These are phyloP conservation scores for Ridgeia piscesae DNA, from an alignment of 1,140 invertebrate genomes.

Conservation along the genomic window DNA sequence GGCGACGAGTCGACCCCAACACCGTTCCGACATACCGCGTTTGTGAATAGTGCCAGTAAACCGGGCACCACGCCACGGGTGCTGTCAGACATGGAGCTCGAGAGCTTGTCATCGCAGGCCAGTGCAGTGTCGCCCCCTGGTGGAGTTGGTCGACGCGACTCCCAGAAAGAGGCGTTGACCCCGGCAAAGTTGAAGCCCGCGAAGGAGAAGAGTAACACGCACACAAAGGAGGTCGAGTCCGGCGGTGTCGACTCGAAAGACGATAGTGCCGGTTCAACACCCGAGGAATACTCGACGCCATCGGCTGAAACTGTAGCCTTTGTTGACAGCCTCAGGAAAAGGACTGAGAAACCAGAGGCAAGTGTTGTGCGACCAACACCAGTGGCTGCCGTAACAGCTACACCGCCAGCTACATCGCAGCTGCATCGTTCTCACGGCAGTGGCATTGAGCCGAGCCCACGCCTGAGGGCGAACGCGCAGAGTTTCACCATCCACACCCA, in stretches of 20 bases:
- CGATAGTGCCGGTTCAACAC: constrained; percentile 25
- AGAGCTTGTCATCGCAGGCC: not conserved
- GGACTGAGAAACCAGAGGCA: not conserved
- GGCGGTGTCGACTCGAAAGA: constrained; percentile 52
- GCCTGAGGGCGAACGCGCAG: not conserved
- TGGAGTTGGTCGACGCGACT: not conserved
- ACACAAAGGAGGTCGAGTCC: constrained; percentile 68
- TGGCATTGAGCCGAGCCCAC: not conserved
- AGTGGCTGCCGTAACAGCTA: not conserved
- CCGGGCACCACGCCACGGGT: not conserved
- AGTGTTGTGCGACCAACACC: not conserved
- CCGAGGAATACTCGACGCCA: constrained; percentile 28
- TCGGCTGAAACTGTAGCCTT: constrained; percentile 25
- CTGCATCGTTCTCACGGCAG: not conserved
- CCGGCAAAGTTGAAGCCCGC: constrained; percentile 63
- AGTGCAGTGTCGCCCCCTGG: not conserved
- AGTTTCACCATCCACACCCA: constrained; percentile 43
- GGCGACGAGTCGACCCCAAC: not conserved
- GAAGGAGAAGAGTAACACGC: constrained; percentile 67
- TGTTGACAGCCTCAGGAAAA: constrained; percentile 12
- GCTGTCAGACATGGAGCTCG: not conserved
- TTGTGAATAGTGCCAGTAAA: constrained; percentile 1
- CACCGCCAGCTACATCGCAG: not conserved
- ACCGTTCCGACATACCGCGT: not conserved
- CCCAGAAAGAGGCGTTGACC: constrained; percentile 54